These are phyloP conservation scores for Glareola pratincola DNA, from an alignment of 2,113 vertebrate genomes.

Conservation along the genomic window DNA sequence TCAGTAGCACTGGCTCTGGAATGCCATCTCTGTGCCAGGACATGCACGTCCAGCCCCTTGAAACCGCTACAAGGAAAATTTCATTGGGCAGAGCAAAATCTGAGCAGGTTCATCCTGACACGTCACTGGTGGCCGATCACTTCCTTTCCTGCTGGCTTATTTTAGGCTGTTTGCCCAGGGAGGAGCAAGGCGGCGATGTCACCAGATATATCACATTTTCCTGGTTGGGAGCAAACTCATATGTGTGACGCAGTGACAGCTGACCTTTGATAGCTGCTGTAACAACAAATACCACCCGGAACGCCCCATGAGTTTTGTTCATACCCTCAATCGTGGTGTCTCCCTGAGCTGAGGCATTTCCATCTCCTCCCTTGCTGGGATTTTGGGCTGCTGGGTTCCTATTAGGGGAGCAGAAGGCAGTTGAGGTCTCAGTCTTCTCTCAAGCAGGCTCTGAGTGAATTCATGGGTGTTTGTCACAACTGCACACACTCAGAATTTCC, in stretches of 20 bases:
- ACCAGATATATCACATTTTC: neutral
- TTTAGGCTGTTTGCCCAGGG: slow-evolving; percentile 1
- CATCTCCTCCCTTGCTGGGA: rapidly evolving
- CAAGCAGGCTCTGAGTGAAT: no score
- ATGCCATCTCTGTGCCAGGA: rapidly evolving
- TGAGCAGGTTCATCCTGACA: neutral
- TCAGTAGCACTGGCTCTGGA: neutral
- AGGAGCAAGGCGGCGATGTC: neutral
- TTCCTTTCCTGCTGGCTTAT: neutral
- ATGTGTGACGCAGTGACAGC: rapidly evolving
- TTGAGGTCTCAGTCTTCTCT: neutral
- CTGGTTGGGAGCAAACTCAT: neutral
- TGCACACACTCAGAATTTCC: rapidly evolving
- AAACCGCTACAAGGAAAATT: neutral
- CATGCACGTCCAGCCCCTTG: rapidly evolving
- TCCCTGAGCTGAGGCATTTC: rapidly evolving
- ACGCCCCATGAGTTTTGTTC: rapidly evolving
- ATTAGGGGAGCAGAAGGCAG: neutral
- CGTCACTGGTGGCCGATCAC: neutral
- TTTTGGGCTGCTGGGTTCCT: rapidly evolving
- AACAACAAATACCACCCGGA: neutral
- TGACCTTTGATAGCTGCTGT: neutral
- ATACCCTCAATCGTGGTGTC: rapidly evolving
- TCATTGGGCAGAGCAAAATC: neutral
- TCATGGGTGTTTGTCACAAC: rapidly evolving